These are phyloP conservation scores for Marasmarcha lunaedactyla DNA, from an alignment of 2,888 invertebrate genomes.

Conservation along the genomic window DNA sequence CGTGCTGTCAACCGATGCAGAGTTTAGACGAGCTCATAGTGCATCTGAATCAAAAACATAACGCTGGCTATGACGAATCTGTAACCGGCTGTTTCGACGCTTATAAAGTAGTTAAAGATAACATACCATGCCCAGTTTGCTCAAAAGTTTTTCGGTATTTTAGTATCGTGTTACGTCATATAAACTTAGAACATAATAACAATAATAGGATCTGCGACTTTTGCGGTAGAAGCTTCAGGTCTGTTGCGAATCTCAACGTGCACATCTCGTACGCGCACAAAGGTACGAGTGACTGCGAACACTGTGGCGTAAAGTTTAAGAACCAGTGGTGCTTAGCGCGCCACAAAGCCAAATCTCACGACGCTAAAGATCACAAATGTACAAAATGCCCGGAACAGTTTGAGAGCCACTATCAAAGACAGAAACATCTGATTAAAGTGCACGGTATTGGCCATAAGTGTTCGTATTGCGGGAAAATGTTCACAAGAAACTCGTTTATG, in stretches of 20 bases:
- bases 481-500: conserved; percentile 57
- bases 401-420: conserved; percentile 61
- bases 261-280: conserved; percentile 47
- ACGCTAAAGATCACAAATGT: conserved; percentile 52
- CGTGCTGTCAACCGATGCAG: conserved; percentile 29
- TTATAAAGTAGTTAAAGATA: conserved; percentile 44
- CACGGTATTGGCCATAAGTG: conserved; percentile 56
- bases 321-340: conserved; percentile 47
- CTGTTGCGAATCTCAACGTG: conserved; percentile 39
- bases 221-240: conserved; percentile 47
- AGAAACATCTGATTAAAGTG: conserved; percentile 61
- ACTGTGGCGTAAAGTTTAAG: conserved; percentile 43
- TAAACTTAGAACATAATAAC: conserved; percentile 48
- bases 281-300: conserved; percentile 38
- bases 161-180: conserved; percentile 40
- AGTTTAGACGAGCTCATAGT: conserved; percentile 39
- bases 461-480: conserved; percentile 46
- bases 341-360: conserved; percentile 46
- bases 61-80: conserved; percentile 43
- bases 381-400: conserved; percentile 52
- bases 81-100: conserved; percentile 42
- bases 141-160: conserved; percentile 44
- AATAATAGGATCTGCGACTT: conserved; percentile 54
- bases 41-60: conserved; percentile 40
- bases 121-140: conserved; percentile 46